These are phyloP conservation scores for Microtus richardsoni DNA, from an alignment of 2,113 vertebrate genomes.

Conservation along the genomic window DNA sequence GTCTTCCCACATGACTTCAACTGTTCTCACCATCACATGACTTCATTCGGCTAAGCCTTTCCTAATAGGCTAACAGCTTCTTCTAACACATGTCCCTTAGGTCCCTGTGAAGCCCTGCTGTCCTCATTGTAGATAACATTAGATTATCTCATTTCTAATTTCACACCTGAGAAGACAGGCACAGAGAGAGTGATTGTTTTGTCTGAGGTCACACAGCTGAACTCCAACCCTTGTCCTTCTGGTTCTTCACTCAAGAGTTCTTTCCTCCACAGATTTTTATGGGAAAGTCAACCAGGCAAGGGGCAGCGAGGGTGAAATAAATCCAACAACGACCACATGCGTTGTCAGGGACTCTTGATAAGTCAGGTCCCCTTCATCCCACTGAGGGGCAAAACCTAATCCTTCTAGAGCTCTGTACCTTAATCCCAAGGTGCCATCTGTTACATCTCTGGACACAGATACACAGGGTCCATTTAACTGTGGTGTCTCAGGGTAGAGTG, in stretches of 20 bases:
- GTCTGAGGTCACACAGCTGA: neutral
- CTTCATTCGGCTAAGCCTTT: neutral
- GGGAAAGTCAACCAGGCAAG: neutral
- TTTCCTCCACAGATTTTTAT: neutral
- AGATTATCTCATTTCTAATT: neutral
- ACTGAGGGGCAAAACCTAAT: conserved; percentile 66
- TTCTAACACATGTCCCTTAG: too few relatives aligned
- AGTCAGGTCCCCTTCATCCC: conserved; percentile 32
- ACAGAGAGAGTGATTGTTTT: conserved; percentile 26
- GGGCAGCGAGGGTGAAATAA: neutral
- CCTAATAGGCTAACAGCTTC: neutral
- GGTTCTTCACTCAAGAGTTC: neutral
- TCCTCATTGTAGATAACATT: neutral
- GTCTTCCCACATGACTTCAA: neutral
- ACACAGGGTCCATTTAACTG: conserved; percentile 65
- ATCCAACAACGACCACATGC: conserved; percentile 24
- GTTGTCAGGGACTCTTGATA: conserved; percentile 43
- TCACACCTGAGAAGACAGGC: conserved; percentile 25
- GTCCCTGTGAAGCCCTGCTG: neutral
- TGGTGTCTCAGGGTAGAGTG: conserved; percentile 13
- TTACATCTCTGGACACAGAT: conserved; percentile 66
- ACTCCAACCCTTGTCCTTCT: neutral
- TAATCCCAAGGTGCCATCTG: conserved; percentile 76
- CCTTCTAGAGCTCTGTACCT: conserved; percentile 64
- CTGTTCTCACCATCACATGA: accelerated